Conservation (phyloP, 2,797 vertebrate genomes). For the Cossypha heuglini region DNA sequence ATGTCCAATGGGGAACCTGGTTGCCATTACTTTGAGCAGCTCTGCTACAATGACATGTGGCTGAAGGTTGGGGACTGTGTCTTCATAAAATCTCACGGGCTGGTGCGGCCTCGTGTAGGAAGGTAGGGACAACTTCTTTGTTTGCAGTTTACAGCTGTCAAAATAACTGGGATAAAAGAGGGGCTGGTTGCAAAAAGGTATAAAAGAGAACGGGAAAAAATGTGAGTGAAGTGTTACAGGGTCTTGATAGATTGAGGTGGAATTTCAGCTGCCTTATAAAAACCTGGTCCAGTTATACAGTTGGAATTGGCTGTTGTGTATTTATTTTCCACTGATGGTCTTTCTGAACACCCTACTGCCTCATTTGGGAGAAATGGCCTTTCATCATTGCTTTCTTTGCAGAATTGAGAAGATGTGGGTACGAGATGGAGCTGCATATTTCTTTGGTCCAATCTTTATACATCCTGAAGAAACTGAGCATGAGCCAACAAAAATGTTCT, state of each 20-base stretch:
- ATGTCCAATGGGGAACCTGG: conserved; percentile 93
- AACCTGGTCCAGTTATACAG: not conserved
- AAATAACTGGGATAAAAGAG: not conserved
- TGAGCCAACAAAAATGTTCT: conserved; percentile 99
- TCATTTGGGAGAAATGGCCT: not conserved
- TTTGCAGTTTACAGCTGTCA: not conserved
- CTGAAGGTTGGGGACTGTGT: conserved; percentile 96
- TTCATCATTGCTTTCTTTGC: conserved; percentile 18
- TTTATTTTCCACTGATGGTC: not conserved
- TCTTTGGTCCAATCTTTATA: conserved; percentile 97
- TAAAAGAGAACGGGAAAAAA: not conserved
- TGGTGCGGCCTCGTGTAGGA: conserved; percentile 92
- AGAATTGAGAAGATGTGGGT: conserved; percentile 99
- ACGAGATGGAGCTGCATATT: conserved; percentile 92
- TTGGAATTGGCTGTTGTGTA: not conserved
- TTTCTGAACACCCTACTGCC: not conserved
- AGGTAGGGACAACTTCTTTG: conserved; percentile 76
- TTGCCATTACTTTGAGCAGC: conserved; percentile 95
- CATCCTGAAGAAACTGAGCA: conserved; percentile 97
- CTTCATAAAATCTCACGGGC: conserved; percentile 93
- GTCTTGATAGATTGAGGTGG: not conserved
- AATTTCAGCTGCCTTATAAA: not conserved
- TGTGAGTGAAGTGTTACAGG: not conserved
- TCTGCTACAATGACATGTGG: conserved; percentile 92
- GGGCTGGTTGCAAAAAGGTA: not conserved